Evolutionary conservation across 2,113 vertebrate species (phyloP), one percentile per base, ranked within the genome.

Genomic region (Mesembrinibis cayennensis): DNA sequence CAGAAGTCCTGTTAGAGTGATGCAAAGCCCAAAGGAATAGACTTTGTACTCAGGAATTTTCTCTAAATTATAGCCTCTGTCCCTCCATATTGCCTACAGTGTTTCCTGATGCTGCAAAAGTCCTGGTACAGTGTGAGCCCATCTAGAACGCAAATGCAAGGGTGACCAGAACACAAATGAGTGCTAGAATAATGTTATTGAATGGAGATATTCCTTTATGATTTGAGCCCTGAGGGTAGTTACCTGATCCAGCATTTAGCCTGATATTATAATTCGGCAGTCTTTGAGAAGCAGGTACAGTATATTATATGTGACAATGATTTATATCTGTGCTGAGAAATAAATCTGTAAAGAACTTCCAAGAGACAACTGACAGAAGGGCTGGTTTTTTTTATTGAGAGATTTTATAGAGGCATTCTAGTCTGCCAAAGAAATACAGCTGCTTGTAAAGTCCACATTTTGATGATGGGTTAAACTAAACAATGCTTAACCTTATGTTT

Each of bases 281-380:
- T 62, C 78, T 96, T 95, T 90, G 94, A 94, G 82, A 95, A 96
- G 81, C 83, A 85, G 53, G 77, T 95, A 95, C 30, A 58, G 44
- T 72, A 56, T 94, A 91, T 94, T 92, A 79, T 80, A 77, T 82
- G 56, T 95, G 91, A 89, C 95, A 94, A 85, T 90, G 91, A 95
- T 97, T 93, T 97, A 91, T 95, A 95, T 93, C 84, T 95, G 42
- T 70, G 42, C 66, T 91, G 87, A 95, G 87, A 97, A 97, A 93
- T 94, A 96, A 80, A 96, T 91, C 78, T 80, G 78, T 93, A 94
- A 93, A 93, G 62, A 95, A 87, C 81, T 91, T 97, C 56, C 56
- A 91, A 77, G 69, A 91, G 89, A 79, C 81, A 95, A 84, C 65
- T 18, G 42, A 94, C 62, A 85, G 42, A 66, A 94, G n/a, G 15